A percentile compares a stretch with the other conserved stretches of the same genome.
Conservation (phyloP, 1,140 invertebrate genomes). For the Pristionchus pacificus region DNA sequence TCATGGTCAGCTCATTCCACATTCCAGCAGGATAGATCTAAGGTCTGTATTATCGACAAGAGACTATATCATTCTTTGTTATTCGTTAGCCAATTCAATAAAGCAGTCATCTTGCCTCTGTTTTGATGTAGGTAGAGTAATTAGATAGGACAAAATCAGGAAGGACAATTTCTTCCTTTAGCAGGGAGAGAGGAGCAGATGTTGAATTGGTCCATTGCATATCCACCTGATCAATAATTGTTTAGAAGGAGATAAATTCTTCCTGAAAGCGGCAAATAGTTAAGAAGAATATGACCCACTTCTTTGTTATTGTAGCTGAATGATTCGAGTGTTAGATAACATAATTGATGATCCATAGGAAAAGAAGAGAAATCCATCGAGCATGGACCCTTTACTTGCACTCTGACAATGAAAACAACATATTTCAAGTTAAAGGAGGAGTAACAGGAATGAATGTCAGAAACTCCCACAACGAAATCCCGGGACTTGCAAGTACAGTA, state of each 20-base stretch:
- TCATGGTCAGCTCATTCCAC: slow-evolving; percentile 49
- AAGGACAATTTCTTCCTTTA: slow-evolving; percentile 41
- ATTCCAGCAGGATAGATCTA: slow-evolving; percentile 45
- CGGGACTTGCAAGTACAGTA: too few relatives aligned
- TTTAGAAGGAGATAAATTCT: background rate
- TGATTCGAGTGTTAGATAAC: slow-evolving; percentile 42
- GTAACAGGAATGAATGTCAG: too few relatives aligned
- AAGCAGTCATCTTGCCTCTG: slow-evolving; percentile 27
- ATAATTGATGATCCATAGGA: slow-evolving; percentile 42
- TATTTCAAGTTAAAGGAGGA: too few relatives aligned
- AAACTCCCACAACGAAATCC: too few relatives aligned
- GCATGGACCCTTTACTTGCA: slow-evolving; percentile 45
- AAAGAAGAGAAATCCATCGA: slow-evolving; percentile 45
- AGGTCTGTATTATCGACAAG: too few relatives aligned
- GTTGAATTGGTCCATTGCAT: slow-evolving; percentile 44
- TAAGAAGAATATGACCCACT: slow-evolving; percentile 1
- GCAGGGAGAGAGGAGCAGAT: slow-evolving; percentile 28
- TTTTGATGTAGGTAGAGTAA: slow-evolving; percentile 42
- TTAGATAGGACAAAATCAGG: slow-evolving; percentile 46
- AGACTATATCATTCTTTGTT: background rate
- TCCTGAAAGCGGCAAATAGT: background rate
- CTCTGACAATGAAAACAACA: too few relatives aligned
- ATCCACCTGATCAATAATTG: slow-evolving; percentile 29
- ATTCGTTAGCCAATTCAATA: background rate
- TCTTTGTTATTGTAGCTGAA: slow-evolving; percentile 51